Percentiles rank a stretch among this genome's conserved stretches.
Evolutionary conservation across 2,888 invertebrate genomes (phyloP).

Genomic region (Cheiracanthium punctorium): DNA sequence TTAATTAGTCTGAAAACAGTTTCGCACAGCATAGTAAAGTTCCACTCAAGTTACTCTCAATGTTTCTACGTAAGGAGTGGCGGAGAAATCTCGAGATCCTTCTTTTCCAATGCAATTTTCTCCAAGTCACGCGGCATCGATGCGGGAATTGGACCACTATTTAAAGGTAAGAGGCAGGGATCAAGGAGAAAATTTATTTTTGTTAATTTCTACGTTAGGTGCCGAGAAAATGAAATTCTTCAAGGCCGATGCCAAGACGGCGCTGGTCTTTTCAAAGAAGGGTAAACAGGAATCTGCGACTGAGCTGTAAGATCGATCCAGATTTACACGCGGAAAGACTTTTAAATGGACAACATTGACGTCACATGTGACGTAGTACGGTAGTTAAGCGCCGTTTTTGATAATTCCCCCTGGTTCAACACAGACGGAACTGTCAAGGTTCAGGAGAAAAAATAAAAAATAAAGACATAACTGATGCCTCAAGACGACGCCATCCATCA

Average conservation of each 20-base stretch:
- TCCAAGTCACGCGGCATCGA: no score
- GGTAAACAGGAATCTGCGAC: background rate
- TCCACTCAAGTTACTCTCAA: no score
- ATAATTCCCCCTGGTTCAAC: background rate
- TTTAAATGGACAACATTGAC: background rate
- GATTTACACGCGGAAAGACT: background rate
- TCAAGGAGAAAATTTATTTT: background rate
- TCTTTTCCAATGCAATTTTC: no score
- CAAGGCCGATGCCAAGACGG: background rate
- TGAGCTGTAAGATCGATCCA: background rate
- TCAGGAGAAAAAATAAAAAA: background rate
- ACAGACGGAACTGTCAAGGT: background rate
- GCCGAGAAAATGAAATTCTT: background rate
- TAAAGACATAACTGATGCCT: no score
- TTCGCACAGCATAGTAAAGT: no score
- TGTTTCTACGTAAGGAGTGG: no score
- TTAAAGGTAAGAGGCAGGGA: background rate
- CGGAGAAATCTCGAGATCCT: no score
- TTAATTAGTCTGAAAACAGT: no score
- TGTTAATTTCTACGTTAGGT: background rate
- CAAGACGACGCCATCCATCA: no score
- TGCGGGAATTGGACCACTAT: background rate
- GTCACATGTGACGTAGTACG: background rate
- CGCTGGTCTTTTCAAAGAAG: background rate
- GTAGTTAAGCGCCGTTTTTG: background rate